Evolutionary conservation across 2,113 vertebrate species (phyloP).

Genomic region (Motacilla alba): DNA sequence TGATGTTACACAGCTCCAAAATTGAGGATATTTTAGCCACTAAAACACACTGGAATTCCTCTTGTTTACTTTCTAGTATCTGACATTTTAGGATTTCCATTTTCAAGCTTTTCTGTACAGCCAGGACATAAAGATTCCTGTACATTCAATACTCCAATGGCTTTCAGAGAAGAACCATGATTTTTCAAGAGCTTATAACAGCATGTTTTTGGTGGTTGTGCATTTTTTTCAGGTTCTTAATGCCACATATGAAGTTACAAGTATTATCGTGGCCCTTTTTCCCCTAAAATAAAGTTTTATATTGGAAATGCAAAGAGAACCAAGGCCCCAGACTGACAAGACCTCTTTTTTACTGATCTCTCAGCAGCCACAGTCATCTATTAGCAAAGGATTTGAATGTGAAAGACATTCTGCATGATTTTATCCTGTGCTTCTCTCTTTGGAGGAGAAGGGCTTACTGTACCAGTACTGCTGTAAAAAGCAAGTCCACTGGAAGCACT

Average conservation of each 20-base stretch:
- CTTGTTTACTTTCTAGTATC: not conserved
- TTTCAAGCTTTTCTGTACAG: not conserved
- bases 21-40: not conserved
- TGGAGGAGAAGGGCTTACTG: not conserved
- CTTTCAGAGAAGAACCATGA: not conserved
- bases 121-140: not conserved
- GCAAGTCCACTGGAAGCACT: constrained; percentile 87
- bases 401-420: not conserved
- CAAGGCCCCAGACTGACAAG: not conserved
- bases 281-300: not conserved
- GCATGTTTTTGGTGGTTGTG: not conserved
- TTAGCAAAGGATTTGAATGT: not conserved
- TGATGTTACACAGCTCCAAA: not conserved
- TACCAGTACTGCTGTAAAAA: constrained; percentile 94
- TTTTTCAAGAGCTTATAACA: not conserved
- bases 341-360: not conserved
- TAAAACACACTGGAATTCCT: not conserved
- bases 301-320: not conserved
- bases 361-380: not conserved
- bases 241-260: not conserved
- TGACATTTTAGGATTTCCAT: not conserved
- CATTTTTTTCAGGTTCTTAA: not conserved
- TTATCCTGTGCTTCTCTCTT: not conserved
- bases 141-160: not conserved
- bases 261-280: not conserved